phyloP scores from a whole-genome alignment of 2,113 vertebrate species.

The Tachysurus vachellii region DNA sequence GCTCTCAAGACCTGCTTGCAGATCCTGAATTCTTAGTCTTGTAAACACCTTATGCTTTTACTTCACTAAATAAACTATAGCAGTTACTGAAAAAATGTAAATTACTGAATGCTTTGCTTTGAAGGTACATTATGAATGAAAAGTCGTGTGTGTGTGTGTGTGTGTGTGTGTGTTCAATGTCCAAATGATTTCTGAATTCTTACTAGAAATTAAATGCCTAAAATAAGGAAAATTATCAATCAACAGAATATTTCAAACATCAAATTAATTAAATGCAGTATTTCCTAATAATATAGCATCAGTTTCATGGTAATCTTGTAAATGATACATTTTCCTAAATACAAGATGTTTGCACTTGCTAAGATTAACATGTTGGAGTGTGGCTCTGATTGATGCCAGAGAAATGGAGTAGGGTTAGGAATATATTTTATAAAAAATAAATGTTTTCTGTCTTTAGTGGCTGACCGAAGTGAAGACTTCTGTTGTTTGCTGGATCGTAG shows the following conservation, averaged over 20 bases:
- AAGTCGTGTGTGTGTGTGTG: neutral
- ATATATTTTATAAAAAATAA: neutral
- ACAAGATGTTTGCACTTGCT: neutral
- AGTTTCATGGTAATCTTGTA: neutral
- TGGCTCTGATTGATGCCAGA: neutral
- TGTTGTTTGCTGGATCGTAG: slow-evolving; percentile 95
- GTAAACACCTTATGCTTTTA: neutral
- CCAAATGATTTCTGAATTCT: neutral
- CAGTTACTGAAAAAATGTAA: neutral
- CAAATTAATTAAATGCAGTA: neutral
- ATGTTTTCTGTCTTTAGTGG: neutral
- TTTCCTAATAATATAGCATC: neutral
- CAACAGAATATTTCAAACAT: neutral
- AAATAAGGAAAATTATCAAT: neutral
- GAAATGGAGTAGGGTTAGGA: too few relatives aligned
- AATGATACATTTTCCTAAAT: neutral
- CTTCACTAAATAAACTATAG: neutral
- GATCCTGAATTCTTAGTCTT: neutral
- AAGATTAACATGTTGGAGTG: neutral
- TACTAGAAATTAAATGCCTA: neutral
- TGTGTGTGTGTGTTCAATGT: neutral
- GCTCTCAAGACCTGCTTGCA: neutral
- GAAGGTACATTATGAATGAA: neutral
- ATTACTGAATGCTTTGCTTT: neutral
- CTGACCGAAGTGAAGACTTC: slow-evolving; percentile 96